Conservation (phyloP, 1,140 invertebrate genomes). For the Neomicropteryx cornuta region DNA sequence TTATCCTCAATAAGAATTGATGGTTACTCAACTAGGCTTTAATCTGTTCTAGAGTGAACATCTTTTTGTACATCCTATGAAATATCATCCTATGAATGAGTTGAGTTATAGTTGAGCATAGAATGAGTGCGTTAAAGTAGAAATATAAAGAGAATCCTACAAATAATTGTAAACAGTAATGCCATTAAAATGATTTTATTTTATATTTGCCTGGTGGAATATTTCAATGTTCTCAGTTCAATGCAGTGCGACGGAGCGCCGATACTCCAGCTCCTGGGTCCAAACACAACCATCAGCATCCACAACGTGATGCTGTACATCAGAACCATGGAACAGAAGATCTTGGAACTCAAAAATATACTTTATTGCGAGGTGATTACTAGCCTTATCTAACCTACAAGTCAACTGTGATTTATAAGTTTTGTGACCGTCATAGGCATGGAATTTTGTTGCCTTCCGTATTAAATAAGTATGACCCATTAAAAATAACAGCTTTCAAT, state of each 20-base stretch:
- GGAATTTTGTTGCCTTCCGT: too few species aligned
- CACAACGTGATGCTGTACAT: slow-evolving; percentile 64
- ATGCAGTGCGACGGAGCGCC: slow-evolving; percentile 55
- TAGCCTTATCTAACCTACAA: too few species aligned
- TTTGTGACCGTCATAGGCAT: too few species aligned
- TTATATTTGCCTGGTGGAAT: not conserved
- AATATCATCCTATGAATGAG: not conserved
- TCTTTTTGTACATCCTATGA: not conserved
- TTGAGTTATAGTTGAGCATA: not conserved
- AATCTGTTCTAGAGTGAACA: too few species aligned
- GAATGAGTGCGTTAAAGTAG: not conserved
- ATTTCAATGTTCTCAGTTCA: slow-evolving; percentile 23
- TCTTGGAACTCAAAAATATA: too few species aligned
- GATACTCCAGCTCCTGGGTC: slow-evolving; percentile 55
- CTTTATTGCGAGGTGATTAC: too few species aligned
- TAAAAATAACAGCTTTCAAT: too few species aligned
- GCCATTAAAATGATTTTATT: not conserved
- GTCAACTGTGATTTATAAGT: too few species aligned
- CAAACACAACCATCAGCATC: slow-evolving; percentile 48
- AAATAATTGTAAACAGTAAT: not conserved
- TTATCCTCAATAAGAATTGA: too few species aligned
- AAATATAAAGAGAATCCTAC: not conserved
- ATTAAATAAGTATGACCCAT: too few species aligned
- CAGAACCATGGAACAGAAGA: slow-evolving; percentile 55
- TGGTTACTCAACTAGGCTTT: too few species aligned